Evolutionary conservation across 2,888 invertebrate genomes (phyloP), one percentile per base, ranked within the genome.

Genomic region (Cactoblastis cactorum): DNA sequence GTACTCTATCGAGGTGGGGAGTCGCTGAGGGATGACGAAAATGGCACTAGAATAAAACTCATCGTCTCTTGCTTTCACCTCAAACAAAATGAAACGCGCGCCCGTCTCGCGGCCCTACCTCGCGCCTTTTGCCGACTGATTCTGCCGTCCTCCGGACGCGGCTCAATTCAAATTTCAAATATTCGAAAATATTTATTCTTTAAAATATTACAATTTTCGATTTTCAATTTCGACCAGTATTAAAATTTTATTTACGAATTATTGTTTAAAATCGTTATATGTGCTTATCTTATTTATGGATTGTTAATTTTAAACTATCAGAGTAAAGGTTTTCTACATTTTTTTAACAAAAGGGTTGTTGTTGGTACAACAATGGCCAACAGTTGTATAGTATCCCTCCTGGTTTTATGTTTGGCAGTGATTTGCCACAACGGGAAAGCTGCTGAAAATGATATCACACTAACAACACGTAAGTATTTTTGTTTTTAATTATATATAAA

Each of bases 21-120:
- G 64, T 60, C 49, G 58, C 57, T 69, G 62, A 80, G 83, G 86
- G 85, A 85, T 87, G 86, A 71, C 87, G 87, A 87, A 88, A 88
- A 87, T 74, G 71, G 63, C 63, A 69, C 71, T 74, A 71, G 74
- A 84, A 86, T 88, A 87, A 80, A 87, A 86, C 80, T 79, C 83
- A 80, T 82, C 66, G 78, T 68, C 65, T 66, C 69, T 68, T 77
- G 87, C 88, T 89, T 89, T 89, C 89, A 88, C 89, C 80, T 81
- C 79, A 80, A 80, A 81, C 83, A 77, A 80, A 81, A 83, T 80
- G 80, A 80, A 74, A 69, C 77, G 75, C 71, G 74, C 70, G 81
- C 64, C 71, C 72, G 78, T 66, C 77, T 67, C 69, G 65, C 66
- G 69, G 71, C 63, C 62, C 65, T 64, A 67, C 56, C 60, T 58